phyloP scores from a whole-genome alignment of 2,888 invertebrate species.

The Phymatocera aterrima region DNA sequence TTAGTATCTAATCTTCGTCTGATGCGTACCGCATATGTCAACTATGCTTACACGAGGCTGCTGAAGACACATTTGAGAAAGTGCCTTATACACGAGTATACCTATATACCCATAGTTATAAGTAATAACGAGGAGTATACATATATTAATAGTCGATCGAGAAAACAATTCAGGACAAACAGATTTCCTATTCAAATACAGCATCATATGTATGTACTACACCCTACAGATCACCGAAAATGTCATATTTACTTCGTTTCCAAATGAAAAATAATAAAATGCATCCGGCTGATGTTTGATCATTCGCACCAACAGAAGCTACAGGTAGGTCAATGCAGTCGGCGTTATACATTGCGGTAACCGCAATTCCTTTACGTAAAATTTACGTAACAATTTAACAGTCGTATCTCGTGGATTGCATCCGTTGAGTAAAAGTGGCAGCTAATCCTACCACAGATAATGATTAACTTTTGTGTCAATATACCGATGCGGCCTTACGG shows the following conservation, averaged over 20 bases:
- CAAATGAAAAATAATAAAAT: too few species aligned
- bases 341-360: background rate
- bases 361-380: slow-evolving; percentile 2
- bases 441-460: background rate
- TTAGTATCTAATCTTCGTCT: background rate
- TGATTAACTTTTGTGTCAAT: background rate
- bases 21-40: background rate
- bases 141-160: slow-evolving; percentile 37
- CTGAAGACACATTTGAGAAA: background rate
- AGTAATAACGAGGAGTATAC: slow-evolving; percentile 32
- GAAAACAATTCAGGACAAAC: slow-evolving; percentile 37
- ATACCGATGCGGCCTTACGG: background rate
- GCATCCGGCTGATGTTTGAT: too few species aligned
- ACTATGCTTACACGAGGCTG: background rate
- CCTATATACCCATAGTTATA: background rate
- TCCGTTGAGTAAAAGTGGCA: background rate
- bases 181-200: slow-evolving; percentile 37
- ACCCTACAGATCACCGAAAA: background rate
- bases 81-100: too few species aligned
- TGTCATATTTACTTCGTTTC: background rate
- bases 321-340: background rate
- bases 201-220: background rate
- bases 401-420: slow-evolving; percentile 24
- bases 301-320: too few species aligned
- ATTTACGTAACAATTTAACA: slow-evolving; percentile 36